Conservation (phyloP, 92 coral and sea anemone species). For the Porites rus region DNA sequence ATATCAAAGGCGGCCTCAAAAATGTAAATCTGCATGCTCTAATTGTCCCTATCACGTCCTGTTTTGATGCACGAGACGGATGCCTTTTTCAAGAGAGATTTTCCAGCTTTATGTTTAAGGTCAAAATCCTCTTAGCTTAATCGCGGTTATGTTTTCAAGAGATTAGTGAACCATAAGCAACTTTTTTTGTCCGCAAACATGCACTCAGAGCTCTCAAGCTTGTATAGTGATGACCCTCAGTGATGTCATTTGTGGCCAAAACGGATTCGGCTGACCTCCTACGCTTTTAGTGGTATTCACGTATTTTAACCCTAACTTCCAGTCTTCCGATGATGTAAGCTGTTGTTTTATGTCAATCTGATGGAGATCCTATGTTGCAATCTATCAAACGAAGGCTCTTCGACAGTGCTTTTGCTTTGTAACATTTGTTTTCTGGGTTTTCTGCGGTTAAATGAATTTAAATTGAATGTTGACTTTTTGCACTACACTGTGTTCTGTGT, state of each 20-base stretch:
- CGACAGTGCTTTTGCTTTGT: too few species aligned
- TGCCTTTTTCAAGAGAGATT: neutral
- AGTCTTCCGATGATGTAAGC: too few species aligned
- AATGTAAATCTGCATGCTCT: neutral
- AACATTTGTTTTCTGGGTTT: too few species aligned
- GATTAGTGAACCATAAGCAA: neutral
- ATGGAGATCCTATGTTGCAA: too few species aligned
- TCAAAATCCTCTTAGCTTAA: constrained; percentile 21
- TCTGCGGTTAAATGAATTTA: too few species aligned
- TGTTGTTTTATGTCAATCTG: too few species aligned
- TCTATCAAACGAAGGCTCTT: too few species aligned
- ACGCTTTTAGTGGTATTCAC: neutral
- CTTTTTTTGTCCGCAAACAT: neutral
- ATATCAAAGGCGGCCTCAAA: constrained; percentile 8
- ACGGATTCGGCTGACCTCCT: neutral
- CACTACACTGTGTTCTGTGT: too few species aligned
- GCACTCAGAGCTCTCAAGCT: neutral
- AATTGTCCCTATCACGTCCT: neutral
- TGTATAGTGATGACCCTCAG: neutral
- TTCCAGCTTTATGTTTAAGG: neutral
- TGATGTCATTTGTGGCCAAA: neutral
- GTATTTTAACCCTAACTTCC: too few species aligned
- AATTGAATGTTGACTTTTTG: too few species aligned
- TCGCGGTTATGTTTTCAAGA: neutral
- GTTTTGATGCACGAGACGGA: neutral